phyloP scores from a whole-genome alignment of 2,888 invertebrate species.

The Trissoscelio sp. region DNA sequence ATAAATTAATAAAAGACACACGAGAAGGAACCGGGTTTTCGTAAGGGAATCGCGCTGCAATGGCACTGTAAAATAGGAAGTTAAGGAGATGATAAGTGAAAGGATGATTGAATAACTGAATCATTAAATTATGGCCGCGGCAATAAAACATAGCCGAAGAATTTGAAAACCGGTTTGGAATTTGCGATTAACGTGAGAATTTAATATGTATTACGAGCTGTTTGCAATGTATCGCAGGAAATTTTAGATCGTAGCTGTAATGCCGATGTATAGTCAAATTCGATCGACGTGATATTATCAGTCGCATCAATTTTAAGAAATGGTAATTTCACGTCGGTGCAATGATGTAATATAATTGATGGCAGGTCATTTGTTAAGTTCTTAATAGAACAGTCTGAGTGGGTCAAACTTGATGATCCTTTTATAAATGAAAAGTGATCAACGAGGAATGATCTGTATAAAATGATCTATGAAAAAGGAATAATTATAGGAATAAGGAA shows the following conservation, averaged over 20 bases:
- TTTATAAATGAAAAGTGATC: no score
- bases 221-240: neutral
- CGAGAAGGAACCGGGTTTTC: no score
- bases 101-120: constrained; percentile 52
- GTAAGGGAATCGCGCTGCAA: no score
- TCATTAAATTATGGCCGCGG: constrained; percentile 50
- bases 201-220: constrained; percentile 31
- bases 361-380: neutral
- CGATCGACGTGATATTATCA: no score
- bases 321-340: neutral
- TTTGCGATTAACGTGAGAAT: constrained; percentile 53
- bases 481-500: no score
- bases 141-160: constrained; percentile 36
- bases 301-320: neutral
- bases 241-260: neutral
- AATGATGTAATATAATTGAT: neutral
- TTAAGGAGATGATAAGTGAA: no score
- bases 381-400: constrained; percentile 2
- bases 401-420: constrained; percentile 6
- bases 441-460: no score
- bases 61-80: neutral
- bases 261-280: neutral
- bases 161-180: constrained; percentile 54
- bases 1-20: no score
- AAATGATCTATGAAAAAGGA: no score